Evolutionary conservation across 2,797 vertebrate species (phyloP).

Genomic region (Limnodromus scolopaceus): DNA sequence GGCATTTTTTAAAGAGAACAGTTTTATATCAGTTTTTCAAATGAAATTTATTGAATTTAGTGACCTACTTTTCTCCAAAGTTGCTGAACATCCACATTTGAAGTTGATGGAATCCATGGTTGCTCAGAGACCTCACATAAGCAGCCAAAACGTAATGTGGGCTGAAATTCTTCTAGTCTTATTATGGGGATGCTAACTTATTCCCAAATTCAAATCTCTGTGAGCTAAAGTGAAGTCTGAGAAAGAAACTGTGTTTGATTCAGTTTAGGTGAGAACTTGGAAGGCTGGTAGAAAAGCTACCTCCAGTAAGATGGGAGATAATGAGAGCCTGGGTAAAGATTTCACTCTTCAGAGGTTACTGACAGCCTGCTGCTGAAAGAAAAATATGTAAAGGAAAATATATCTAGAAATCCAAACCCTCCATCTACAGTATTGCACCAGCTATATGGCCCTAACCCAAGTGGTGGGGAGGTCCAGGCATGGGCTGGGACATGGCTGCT

Average conservation of each 20-base stretch:
- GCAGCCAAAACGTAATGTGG: not conserved
- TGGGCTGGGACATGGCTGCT: not conserved
- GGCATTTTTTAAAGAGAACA: not conserved
- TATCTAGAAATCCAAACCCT: not conserved
- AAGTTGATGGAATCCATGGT: not conserved
- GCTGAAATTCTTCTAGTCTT: not conserved
- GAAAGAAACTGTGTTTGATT: not conserved
- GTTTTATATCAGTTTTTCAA: not conserved
- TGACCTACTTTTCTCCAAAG: not conserved
- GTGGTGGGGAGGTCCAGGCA: not conserved
- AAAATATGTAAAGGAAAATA: not conserved
- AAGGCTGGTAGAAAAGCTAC: not conserved
- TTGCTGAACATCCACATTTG: not conserved
- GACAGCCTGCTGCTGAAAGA: not conserved
- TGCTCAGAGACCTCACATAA: constrained; percentile 1
- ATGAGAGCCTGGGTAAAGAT: not conserved
- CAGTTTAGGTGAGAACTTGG: not conserved
- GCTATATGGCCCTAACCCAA: not conserved
- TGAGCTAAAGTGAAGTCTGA: not conserved
- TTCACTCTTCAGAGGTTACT: not conserved
- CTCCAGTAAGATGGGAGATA: not conserved
- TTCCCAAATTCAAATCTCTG: not conserved
- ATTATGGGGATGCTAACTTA: not conserved
- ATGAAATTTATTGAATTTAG: not conserved
- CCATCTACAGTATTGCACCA: not conserved